A percentile compares a stretch with the other conserved stretches of the same genome.
Conservation (phyloP, 2,113 vertebrate genomes). For the Cettia cetti region DNA sequence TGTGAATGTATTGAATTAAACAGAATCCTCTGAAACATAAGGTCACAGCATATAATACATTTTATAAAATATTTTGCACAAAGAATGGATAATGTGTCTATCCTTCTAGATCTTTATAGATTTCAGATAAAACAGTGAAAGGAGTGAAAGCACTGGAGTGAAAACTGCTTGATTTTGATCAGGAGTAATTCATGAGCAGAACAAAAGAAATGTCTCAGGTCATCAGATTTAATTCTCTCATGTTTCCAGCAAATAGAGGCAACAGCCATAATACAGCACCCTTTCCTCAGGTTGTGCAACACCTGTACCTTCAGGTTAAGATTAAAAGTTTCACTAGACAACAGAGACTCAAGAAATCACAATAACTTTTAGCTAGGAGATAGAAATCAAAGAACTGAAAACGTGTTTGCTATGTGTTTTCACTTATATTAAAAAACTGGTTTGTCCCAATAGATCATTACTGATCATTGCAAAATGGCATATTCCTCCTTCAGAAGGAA, state of each 20-base stretch:
- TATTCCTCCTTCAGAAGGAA: neutral
- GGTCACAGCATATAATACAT: neutral
- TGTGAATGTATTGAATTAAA: neutral
- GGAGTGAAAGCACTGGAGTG: neutral
- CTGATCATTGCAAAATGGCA: neutral
- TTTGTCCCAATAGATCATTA: neutral
- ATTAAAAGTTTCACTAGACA: neutral
- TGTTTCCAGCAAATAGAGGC: neutral
- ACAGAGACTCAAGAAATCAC: neutral
- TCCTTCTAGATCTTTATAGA: neutral
- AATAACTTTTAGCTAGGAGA: neutral
- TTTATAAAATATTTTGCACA: neutral
- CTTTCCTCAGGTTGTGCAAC: neutral
- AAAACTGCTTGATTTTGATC: neutral
- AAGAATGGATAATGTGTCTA: neutral
- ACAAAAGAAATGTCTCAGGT: neutral
- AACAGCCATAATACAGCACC: neutral
- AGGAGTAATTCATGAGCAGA: neutral
- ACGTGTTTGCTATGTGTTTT: neutral
- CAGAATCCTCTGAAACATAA: neutral
- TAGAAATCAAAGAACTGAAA: neutral
- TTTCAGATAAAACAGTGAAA: neutral
- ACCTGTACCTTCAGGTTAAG: neutral
- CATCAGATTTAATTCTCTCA: neutral
- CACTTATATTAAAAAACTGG: neutral